These are phyloP conservation scores for Poecilia latipinna DNA, from an alignment of 2,113 vertebrate species.

Conservation along the genomic window DNA sequence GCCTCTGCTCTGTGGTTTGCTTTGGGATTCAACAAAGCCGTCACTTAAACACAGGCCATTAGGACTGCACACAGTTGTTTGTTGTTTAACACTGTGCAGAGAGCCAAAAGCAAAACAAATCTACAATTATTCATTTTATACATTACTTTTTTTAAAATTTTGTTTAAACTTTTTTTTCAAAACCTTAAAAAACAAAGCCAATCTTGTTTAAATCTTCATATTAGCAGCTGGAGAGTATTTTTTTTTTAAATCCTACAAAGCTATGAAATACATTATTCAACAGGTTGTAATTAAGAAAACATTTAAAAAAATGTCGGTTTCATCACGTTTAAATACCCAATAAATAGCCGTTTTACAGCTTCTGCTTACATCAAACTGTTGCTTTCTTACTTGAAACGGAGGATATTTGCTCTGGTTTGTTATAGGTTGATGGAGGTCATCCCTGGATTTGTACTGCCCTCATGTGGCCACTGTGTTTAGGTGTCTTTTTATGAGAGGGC, in stretches of 20 bases:
- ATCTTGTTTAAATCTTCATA: neutral
- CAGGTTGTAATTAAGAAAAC: constrained; percentile 40
- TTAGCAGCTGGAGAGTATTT: neutral
- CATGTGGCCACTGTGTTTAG: constrained; percentile 53
- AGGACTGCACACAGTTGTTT: constrained; percentile 64
- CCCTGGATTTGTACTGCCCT: constrained; percentile 64
- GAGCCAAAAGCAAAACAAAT: constrained; percentile 2
- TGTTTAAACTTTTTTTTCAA: neutral
- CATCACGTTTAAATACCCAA: constrained; percentile 45
- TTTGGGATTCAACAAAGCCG: constrained; percentile 51
- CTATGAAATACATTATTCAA: neutral
- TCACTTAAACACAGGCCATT: constrained; percentile 68
- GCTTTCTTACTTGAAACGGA: constrained; percentile 17
- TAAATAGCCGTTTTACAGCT: constrained; percentile 23
- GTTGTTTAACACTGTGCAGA: constrained; percentile 64
- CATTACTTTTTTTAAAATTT: neutral
- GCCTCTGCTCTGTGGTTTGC: constrained; percentile 34
- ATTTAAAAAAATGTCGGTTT: constrained; percentile 19
- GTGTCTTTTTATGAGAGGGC: neutral
- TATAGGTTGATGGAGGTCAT: constrained; percentile 16
- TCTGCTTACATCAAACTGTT: constrained; percentile 24
- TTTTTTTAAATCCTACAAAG: neutral
- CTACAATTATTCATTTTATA: constrained; percentile 38
- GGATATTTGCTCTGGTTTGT: constrained; percentile 18
- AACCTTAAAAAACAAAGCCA: neutral